These are phyloP conservation scores for Trachurus trachurus DNA, from an alignment of 2,797 vertebrate species.

Conservation along the genomic window DNA sequence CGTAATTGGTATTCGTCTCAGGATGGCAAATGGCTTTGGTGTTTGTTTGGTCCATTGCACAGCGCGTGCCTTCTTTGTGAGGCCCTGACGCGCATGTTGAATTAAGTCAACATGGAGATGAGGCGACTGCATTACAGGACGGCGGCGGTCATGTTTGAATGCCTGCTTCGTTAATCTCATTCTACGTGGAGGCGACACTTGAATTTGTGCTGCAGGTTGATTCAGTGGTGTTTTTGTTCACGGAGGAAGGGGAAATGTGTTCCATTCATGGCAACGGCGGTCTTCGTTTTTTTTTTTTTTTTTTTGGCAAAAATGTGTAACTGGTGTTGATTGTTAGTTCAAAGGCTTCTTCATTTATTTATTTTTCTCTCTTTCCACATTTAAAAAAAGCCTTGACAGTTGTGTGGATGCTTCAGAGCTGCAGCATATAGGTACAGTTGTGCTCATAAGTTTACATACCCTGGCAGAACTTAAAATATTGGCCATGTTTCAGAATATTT, in stretches of 20 bases:
- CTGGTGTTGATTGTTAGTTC: background rate
- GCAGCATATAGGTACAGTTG: too few species aligned
- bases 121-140: slow-evolving; percentile 50
- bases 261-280: slow-evolving; percentile 1
- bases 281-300: background rate
- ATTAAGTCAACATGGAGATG: slow-evolving; percentile 68
- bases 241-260: background rate
- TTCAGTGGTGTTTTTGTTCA: slow-evolving; percentile 15
- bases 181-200: slow-evolving; percentile 34
- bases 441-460: too few species aligned
- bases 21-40: slow-evolving; percentile 72
- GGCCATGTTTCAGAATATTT: too few species aligned
- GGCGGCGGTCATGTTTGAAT: slow-evolving; percentile 40
- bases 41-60: slow-evolving; percentile 77
- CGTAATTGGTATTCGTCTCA: slow-evolving; percentile 78
- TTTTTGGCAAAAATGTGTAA: slow-evolving; percentile 14
- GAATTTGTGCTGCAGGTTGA: slow-evolving; percentile 38
- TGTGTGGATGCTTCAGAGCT: too few species aligned
- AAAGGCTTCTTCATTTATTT: background rate
- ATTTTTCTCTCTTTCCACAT: background rate
- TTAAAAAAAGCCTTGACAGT: background rate
- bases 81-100: slow-evolving; percentile 70
- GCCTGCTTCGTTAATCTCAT: slow-evolving; percentile 60
- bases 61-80: slow-evolving; percentile 37
- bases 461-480: too few species aligned